Evolutionary conservation across 1,140 invertebrate species (phyloP), one percentile per base, ranked within the genome.

Genomic region (Caenorhabditis remanei): DNA sequence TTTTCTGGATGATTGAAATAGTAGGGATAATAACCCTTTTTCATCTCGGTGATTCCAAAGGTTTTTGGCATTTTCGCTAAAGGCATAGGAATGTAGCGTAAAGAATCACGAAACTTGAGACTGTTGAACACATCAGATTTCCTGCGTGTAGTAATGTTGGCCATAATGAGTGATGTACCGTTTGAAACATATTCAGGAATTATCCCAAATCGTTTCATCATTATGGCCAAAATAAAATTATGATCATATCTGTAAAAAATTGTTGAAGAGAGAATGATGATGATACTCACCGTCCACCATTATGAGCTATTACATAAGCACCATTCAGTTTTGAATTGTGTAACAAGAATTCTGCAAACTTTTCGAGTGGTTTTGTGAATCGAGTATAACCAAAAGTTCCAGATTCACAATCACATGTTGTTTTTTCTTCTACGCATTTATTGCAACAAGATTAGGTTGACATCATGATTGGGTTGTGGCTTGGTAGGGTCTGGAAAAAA

Each of bases 1-100:
- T 56, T 56, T 56, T 56, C 55, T 19, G 55, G 55, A 56, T 56
- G 55, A 19, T 56, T 56, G 55, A 56, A 56, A n/a, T 56, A 56
- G 19, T 56, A 56, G 19, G 55, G 55, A n/a, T 56, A 56, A 56
- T 56, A 56, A 19, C 55, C 55, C 19, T 56, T 56, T 16, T 56
- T 56, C 55, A 56, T 56, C 19, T 56, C 55, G 8, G 19, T n/a
- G 55, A 56, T 56, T 56, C 55, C 55, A 56, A 56, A 56, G 4
- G 55, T 56, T 19, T 56, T 56, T 56, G 55, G 55, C 55, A 56
- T 56, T 56, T 56, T 56, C 8, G 55, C 8, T 13, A 56, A 16
- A 56, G 55, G 55, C 55, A 56, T 56, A 8, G 55, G 55, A 56
- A 56, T 56, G 16, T 13, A 56, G 4, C 55, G 55, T 19, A 56